Evolutionary conservation across 1,140 invertebrate species (phyloP).

Genomic region (Heliconius hermathena): DNA sequence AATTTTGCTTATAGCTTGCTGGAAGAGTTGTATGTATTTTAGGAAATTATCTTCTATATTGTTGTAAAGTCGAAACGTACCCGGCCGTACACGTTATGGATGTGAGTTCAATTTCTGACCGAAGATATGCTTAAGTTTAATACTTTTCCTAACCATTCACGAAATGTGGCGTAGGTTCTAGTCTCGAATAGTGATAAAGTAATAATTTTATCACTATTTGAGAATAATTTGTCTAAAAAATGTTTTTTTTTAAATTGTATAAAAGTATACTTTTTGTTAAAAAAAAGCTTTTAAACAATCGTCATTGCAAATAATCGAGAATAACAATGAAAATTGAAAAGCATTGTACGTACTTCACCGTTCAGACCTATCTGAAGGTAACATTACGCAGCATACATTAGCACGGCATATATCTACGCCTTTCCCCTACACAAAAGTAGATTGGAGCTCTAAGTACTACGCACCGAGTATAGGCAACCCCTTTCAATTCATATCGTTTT

Average conservation of each 20-base stretch:
- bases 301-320: background rate
- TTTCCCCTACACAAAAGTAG: background rate
- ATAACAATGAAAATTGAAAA: background rate
- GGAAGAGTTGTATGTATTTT: background rate
- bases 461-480: background rate
- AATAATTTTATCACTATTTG: no score
- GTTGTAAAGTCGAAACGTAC: no score
- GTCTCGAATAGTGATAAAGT: no score
- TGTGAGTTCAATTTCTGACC: no score
- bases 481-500: background rate
- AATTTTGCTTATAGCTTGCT: background rate
- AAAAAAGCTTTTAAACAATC: background rate
- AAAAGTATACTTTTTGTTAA: background rate
- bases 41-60: no score
- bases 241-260: background rate
- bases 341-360: background rate
- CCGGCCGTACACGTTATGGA: no score
- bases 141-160: no score
- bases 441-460: slow-evolving; percentile 3
- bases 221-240: no score
- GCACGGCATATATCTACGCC: background rate
- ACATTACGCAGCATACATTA: background rate
- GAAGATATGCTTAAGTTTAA: no score
- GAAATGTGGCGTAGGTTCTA: no score
- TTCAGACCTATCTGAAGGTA: background rate